Conservation (phyloP, 2,797 vertebrate genomes). For the Aulostomus chinensis region DNA sequence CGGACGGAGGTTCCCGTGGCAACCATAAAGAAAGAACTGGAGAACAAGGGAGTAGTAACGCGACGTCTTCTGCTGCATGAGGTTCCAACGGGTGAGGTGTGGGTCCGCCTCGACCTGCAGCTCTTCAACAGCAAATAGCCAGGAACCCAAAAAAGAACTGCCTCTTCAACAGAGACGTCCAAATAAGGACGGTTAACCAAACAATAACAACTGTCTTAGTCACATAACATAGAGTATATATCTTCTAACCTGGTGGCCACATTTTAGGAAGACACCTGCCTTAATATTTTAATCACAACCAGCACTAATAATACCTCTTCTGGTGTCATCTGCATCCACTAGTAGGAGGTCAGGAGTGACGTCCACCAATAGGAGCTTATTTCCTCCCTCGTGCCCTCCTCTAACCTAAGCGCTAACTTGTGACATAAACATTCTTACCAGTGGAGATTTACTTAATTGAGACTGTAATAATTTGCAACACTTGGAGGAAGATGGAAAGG, state of each 20-base stretch:
- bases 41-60: constrained; percentile 88
- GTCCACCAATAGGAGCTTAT: constrained; percentile 4
- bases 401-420: too few relatives aligned
- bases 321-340: constrained; percentile 22
- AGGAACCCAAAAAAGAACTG: neutral
- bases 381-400: too few relatives aligned
- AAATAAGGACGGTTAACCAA: constrained; percentile 27
- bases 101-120: constrained; percentile 95
- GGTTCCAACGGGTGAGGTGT: constrained; percentile 94
- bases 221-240: constrained; percentile 6
- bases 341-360: neutral
- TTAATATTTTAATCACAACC: constrained; percentile 41
- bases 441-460: neutral
- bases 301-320: constrained; percentile 40
- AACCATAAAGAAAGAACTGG: constrained; percentile 94
- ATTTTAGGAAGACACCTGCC: constrained; percentile 20
- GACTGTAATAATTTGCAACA: constrained; percentile 15
- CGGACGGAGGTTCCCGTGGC: constrained; percentile 96
- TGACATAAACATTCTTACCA: neutral
- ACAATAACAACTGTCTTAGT: constrained; percentile 24
- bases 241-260: neutral
- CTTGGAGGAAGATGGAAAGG: neutral
- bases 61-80: constrained; percentile 94
- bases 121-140: constrained; percentile 76
- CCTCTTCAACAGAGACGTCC: neutral